Evolutionary conservation across 2,888 invertebrate genomes (phyloP), one percentile per base, ranked within the genome.

Genomic region (Drosophila fungiperda): DNA sequence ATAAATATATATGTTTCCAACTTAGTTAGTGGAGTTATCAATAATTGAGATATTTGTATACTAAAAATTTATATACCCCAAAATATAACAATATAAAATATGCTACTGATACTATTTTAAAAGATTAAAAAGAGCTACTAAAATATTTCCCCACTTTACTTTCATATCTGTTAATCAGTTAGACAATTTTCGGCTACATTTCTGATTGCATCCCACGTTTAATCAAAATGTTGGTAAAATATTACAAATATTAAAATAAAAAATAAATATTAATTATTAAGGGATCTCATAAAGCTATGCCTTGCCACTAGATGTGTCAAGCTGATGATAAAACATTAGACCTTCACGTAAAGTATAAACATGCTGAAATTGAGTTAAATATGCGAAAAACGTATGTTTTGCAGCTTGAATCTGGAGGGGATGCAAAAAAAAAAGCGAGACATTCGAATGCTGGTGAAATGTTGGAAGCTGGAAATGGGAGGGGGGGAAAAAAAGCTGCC

Each of bases 301-400:
- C 3, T 17, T 38, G 63, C 17, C 15, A 17, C 11, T 5, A 20
- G 38, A 40, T 63, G 11, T 8, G 11, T 8, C 54, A 40, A 8
- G 8, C 3, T 8, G 33, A 48, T 49, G 35, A 68, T 42, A 12
- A n/a, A 45, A 52, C 15, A 32, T 33, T 36, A 38, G 33, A 8
- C 12, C 11, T 33, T 29, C 0, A 1, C 6, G 20, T 29, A 26
- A 53, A 52, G 29, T 54, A 8, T n/a, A 54, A 71, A n/a, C 11
- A 20, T 23, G 32, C 20, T 38, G 33, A 49, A 77, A 76, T 76
- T 76, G 76, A 70, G 79, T 81, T 80, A 87, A 86, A 82, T 84
- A 87, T 90, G 78, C 84, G 78, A 84, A 78, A 63, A 84, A 82
- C 82, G 87, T 84, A 84, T 72, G 82, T 81, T 85, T 63, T 83